Evolutionary conservation across 2,113 vertebrate genomes (phyloP).

Genomic region (Raphicerus campestris): DNA sequence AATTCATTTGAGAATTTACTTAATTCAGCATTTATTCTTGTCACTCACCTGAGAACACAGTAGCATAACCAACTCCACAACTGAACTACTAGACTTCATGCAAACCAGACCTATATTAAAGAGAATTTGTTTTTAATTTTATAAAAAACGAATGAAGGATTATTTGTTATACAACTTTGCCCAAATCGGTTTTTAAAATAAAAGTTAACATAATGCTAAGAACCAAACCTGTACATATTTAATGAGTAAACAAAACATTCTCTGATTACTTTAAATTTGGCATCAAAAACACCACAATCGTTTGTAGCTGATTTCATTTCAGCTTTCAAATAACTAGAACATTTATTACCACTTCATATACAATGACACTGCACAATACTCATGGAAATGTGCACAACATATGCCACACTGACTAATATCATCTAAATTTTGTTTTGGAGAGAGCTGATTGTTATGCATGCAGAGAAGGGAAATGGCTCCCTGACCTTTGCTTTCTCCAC

Average conservation of each 20-base stretch:
- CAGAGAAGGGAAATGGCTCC: slow-evolving; percentile 86
- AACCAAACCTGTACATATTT: background rate
- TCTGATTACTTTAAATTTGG: background rate
- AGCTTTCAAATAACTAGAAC: slow-evolving; percentile 56
- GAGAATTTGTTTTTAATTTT: slow-evolving; percentile 52
- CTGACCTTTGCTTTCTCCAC: slow-evolving; percentile 90
- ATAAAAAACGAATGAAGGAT: background rate
- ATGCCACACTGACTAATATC: slow-evolving; percentile 92
- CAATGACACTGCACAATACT: slow-evolving; percentile 85
- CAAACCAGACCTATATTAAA: slow-evolving; percentile 91
- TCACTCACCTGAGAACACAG: slow-evolving; percentile 96
- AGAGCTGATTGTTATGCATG: slow-evolving; percentile 85
- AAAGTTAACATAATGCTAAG: background rate
- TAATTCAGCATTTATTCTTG: background rate
- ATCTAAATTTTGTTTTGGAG: slow-evolving; percentile 82
- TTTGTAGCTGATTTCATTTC: background rate
- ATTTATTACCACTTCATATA: slow-evolving; percentile 87
- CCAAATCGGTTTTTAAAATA: background rate
- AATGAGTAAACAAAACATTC: background rate
- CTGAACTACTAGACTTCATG: slow-evolving; percentile 98
- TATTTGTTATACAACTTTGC: background rate
- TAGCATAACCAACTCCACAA: slow-evolving; percentile 99
- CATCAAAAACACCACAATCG: background rate
- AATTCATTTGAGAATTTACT: slow-evolving; percentile 82
- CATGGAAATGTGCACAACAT: slow-evolving; percentile 84